Conservation (phyloP, 2,888 invertebrate species). For the Steinernema carpocapsae region DNA sequence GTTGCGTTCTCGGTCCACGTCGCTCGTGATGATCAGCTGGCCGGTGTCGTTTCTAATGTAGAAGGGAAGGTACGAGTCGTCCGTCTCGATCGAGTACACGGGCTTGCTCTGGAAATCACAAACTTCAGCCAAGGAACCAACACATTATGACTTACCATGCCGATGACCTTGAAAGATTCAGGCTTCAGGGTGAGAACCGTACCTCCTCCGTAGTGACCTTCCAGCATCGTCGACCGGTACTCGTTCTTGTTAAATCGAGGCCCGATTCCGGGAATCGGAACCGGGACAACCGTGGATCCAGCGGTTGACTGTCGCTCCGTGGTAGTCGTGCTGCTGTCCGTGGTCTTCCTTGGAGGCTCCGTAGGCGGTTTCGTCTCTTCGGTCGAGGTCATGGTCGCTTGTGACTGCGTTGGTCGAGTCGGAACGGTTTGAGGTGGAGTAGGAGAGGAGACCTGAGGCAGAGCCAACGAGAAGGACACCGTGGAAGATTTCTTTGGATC, state of each 20-base stretch:
- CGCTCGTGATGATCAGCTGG: slow-evolving; percentile 54
- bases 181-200: slow-evolving; percentile 56
- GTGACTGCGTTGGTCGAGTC: slow-evolving; percentile 13
- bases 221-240: slow-evolving; percentile 51
- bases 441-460: slow-evolving; percentile 16
- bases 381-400: slow-evolving; percentile 1
- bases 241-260: slow-evolving; percentile 15
- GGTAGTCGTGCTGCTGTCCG: background rate
- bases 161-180: slow-evolving; percentile 41
- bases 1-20: slow-evolving; percentile 60
- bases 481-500: background rate
- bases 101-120: slow-evolving; percentile 22
- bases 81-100: slow-evolving; percentile 38
- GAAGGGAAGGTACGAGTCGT: slow-evolving; percentile 46
- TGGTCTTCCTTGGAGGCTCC: background rate
- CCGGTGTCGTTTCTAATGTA: slow-evolving; percentile 52
- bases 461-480: background rate
- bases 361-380: slow-evolving; percentile 18
- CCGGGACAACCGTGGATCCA: too few relatives aligned
- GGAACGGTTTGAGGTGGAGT: slow-evolving; percentile 23
- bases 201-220: slow-evolving; percentile 59
- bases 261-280: slow-evolving; percentile 19
- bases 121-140: background rate
- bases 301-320: slow-evolving; percentile 27
- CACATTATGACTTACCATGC: slow-evolving; percentile 24